phyloP scores from a whole-genome alignment of 2,888 invertebrate species.

The Parochlus steinenii region DNA sequence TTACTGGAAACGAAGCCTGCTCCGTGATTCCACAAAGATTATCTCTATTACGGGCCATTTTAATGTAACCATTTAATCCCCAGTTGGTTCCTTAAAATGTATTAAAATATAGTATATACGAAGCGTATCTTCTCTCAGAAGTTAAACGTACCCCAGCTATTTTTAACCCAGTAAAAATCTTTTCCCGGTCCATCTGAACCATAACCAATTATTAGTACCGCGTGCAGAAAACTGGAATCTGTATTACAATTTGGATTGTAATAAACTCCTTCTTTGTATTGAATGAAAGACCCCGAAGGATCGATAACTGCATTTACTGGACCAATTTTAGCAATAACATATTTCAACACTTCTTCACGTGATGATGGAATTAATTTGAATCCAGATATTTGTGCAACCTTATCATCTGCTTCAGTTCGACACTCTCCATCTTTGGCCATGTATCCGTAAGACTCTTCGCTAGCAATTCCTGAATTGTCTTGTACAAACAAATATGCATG shows the following conservation, averaged over 20 bases:
- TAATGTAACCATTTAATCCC: no score
- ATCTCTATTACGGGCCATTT: no score
- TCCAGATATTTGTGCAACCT: no score
- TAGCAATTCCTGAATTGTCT: slow-evolving; percentile 58
- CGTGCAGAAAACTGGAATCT: slow-evolving; percentile 57
- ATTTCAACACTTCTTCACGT: slow-evolving; percentile 47
- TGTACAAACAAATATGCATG: slow-evolving; percentile 65
- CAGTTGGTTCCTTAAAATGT: no score
- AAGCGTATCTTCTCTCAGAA: no score
- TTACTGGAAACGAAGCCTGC: no score
- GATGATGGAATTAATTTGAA: slow-evolving; percentile 51
- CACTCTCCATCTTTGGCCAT: slow-evolving; percentile 40
- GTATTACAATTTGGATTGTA: slow-evolving; percentile 54
- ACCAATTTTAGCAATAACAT: slow-evolving; percentile 59
- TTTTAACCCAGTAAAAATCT: no score
- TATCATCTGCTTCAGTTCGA: slow-evolving; percentile 48
- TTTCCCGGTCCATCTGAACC: slow-evolving; percentile 10
- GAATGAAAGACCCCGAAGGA: slow-evolving; percentile 63
- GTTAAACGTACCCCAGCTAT: no score
- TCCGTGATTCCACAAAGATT: no score
- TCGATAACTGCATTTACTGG: slow-evolving; percentile 72
- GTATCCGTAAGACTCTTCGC: slow-evolving; percentile 64
- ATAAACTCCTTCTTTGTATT: slow-evolving; percentile 59
- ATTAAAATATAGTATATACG: no score
- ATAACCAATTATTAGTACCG: slow-evolving; percentile 13